phyloP scores from a whole-genome alignment of 2,888 invertebrate genomes.

The Ormia ochracea region DNA sequence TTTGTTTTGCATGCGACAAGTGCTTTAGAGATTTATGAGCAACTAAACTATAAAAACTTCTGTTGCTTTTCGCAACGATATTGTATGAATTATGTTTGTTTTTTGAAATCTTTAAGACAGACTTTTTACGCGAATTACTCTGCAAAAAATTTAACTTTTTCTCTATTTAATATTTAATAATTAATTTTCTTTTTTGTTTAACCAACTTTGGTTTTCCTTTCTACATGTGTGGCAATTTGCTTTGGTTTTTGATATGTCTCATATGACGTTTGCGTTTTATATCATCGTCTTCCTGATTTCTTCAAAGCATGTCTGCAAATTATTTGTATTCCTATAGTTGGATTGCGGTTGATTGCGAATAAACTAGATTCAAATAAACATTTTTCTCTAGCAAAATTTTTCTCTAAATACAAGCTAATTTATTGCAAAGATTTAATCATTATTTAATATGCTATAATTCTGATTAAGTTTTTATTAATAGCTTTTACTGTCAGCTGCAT shows the following conservation, averaged over 20 bases:
- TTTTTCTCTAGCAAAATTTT: neutral
- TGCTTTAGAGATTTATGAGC: neutral
- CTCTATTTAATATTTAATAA: neutral
- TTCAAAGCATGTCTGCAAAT: conserved; percentile 18
- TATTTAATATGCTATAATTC: neutral
- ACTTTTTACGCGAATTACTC: too few species aligned
- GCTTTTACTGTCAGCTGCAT: neutral
- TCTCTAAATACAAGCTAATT: neutral
- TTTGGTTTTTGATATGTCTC: conserved; percentile 35
- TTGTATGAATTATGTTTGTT: too few species aligned
- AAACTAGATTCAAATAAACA: conserved; percentile 17
- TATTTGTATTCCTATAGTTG: conserved; percentile 8
- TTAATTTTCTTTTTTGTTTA: neutral
- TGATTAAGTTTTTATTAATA: neutral
- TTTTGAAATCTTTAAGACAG: too few species aligned
- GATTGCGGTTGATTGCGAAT: conserved; percentile 39
- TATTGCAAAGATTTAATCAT: conserved; percentile 11
- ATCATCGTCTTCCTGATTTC: conserved; percentile 47
- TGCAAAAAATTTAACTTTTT: too few species aligned
- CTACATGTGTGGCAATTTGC: conserved; percentile 10
- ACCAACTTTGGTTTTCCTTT: neutral
- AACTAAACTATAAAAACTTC: neutral
- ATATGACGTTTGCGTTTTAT: conserved; percentile 18
- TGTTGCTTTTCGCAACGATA: too few species aligned
- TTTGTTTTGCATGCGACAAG: conserved; percentile 14